These are phyloP conservation scores for Leucophora obtusa DNA, from an alignment of 2,888 invertebrate species.

Conservation along the genomic window DNA sequence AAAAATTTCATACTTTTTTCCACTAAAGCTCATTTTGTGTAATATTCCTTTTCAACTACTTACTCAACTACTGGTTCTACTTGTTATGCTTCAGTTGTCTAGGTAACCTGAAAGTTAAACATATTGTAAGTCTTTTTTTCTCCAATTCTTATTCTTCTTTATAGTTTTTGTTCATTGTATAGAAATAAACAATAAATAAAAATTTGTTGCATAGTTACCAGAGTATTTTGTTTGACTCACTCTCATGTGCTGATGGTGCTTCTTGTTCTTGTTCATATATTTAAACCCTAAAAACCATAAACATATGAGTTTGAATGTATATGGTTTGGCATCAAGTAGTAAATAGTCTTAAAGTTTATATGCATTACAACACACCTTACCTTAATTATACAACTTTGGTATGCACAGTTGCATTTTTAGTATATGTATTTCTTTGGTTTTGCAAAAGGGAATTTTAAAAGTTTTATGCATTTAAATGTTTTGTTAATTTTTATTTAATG, in stretches of 20 bases:
- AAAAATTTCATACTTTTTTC: no score
- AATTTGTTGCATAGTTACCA: slow-evolving; percentile 54
- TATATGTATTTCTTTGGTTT: neutral
- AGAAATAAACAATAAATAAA: slow-evolving; percentile 48
- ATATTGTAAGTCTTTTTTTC: slow-evolving; percentile 4
- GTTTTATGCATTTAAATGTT: no score
- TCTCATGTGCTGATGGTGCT: neutral
- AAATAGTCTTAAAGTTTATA: slow-evolving; percentile 2
- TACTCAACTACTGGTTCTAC: neutral
- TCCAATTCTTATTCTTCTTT: neutral
- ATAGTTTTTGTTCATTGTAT: slow-evolving; percentile 23
- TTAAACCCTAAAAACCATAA: slow-evolving; percentile 19
- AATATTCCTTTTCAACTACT: neutral
- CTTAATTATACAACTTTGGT: slow-evolving; percentile 8
- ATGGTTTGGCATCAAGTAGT: neutral
- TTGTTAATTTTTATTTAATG: no score
- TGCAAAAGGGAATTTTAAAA: no score
- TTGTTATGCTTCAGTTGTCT: slow-evolving; percentile 8
- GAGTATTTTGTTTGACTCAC: neutral
- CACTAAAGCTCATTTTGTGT: no score
- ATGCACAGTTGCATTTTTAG: neutral
- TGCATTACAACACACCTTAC: neutral
- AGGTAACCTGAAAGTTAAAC: slow-evolving; percentile 2
- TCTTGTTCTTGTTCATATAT: neutral
- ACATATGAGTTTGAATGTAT: slow-evolving; percentile 21